These are phyloP conservation scores for Apostichopus parvimensis DNA, from an alignment of 35 echinoderm and acorn worm species.

Conservation along the genomic window DNA sequence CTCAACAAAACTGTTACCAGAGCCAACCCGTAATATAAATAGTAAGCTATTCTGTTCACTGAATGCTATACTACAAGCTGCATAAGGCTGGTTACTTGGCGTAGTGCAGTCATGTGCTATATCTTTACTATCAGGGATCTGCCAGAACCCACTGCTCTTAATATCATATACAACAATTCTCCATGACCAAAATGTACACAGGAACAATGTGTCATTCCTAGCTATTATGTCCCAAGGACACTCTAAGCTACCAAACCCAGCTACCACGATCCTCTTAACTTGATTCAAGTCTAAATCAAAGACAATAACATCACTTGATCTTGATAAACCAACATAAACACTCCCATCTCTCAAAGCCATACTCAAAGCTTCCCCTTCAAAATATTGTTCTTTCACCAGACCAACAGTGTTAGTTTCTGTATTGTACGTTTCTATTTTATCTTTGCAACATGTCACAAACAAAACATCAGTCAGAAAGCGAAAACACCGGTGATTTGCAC, in stretches of 20 bases:
- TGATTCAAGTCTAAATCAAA: not conserved
- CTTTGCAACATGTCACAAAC: not conserved
- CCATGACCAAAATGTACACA: not conserved
- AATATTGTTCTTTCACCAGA: not conserved
- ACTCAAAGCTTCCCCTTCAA: not conserved
- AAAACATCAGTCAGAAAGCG: not conserved
- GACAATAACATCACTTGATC: not conserved
- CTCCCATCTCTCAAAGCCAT: not conserved
- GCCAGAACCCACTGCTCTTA: too few relatives aligned
- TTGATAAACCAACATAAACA: not conserved
- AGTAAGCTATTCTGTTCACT: too few relatives aligned
- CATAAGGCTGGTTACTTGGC: too few relatives aligned
- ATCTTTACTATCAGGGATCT: too few relatives aligned
- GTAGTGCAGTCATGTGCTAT: too few relatives aligned
- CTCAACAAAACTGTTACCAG: too few relatives aligned
- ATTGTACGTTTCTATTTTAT: slow-evolving; percentile 3
- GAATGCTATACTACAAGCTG: too few relatives aligned
- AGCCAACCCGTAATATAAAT: too few relatives aligned
- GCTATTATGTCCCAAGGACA: not conserved
- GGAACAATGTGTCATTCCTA: not conserved
- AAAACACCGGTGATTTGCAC: not conserved
- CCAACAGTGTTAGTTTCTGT: not conserved
- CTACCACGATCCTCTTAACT: not conserved
- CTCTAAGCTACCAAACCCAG: not conserved
- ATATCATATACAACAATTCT: too few relatives aligned